phyloP scores from a whole-genome alignment of 2,888 invertebrate species.

The Urechis unicinctus region DNA sequence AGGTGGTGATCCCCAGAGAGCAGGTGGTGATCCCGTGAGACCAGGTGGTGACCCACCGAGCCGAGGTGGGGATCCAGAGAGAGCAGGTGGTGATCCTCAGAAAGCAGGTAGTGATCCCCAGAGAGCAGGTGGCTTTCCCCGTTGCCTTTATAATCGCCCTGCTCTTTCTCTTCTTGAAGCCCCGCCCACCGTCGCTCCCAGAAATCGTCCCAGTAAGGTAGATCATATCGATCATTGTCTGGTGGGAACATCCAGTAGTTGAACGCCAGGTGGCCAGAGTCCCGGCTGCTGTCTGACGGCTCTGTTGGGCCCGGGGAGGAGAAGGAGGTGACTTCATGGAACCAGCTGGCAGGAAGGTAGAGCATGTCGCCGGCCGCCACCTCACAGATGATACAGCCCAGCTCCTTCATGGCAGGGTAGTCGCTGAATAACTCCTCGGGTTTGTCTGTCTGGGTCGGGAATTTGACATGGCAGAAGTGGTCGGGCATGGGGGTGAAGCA shows the following conservation, averaged over 20 bases:
- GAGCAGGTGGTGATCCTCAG: too few relatives aligned
- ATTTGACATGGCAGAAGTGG: conserved; percentile 11
- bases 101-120: too few relatives aligned
- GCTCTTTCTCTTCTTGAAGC: not conserved
- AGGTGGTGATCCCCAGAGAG: too few relatives aligned
- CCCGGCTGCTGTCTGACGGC: not conserved
- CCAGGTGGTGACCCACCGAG: too few relatives aligned
- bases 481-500: conserved; percentile 1
- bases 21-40: too few relatives aligned
- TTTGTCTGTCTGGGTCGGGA: conserved; percentile 8
- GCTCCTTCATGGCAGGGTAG: not conserved
- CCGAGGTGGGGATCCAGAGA: too few relatives aligned
- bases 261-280: conserved; percentile 13
- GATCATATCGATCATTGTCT: conserved; percentile 1
- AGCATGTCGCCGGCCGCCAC: conserved; percentile 11
- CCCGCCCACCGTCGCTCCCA: conserved; percentile 9
- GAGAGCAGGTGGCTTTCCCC: too few relatives aligned
- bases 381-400: conserved; percentile 5
- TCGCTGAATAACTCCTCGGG: not conserved
- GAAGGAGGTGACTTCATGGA: conserved; percentile 18
- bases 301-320: not conserved
- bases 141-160: too few relatives aligned
- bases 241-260: conserved; percentile 19
- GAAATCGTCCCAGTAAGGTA: conserved; percentile 14
- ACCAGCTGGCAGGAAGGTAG: conserved; percentile 17